Percentiles rank a stretch among this genome's conserved stretches.
These are phyloP conservation scores for Peromyscus polionotus DNA, from an alignment of 2,113 vertebrate species.

Conservation along the genomic window DNA sequence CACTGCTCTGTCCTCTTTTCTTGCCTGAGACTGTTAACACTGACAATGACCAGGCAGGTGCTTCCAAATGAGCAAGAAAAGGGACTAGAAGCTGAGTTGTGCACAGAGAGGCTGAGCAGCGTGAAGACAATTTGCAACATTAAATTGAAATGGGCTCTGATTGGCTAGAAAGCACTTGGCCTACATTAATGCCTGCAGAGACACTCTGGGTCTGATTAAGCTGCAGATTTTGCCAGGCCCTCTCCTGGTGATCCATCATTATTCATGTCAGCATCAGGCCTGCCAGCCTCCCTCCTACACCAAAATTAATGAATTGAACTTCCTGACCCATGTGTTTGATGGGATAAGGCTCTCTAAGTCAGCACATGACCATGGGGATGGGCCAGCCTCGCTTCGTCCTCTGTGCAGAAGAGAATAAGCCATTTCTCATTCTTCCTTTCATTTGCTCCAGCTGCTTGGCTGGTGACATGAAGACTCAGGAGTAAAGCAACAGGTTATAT, in stretches of 20 bases:
- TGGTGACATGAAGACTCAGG: neutral
- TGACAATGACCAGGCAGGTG: constrained; percentile 26
- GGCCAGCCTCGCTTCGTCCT: neutral
- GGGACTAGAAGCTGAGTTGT: constrained; percentile 38
- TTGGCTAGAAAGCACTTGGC: constrained; percentile 74
- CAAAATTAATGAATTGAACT: constrained; percentile 82
- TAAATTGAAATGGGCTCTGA: constrained; percentile 47
- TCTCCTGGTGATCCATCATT: constrained; percentile 79
- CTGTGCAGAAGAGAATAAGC: neutral
- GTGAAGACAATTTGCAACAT: constrained; percentile 46
- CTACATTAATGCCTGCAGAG: constrained; percentile 73
- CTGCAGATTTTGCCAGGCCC: constrained; percentile 76
- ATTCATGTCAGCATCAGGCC: constrained; percentile 73
- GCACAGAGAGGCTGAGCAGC: neutral
- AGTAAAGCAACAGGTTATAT: neutral
- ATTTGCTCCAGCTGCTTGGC: neutral
- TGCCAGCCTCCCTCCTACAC: constrained; percentile 71
- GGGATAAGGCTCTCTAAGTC: constrained; percentile 51
- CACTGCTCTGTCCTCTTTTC: neutral
- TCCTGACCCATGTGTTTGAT: neutral
- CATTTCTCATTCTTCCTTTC: neutral
- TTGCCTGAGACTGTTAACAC: neutral
- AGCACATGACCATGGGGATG: constrained; percentile 18
- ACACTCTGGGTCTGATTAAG: constrained; percentile 69
- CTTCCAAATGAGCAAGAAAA: constrained; percentile 39